Percentiles rank a stretch among this genome's conserved stretches.
Evolutionary conservation across 2,888 invertebrate genomes (phyloP).

Genomic region (Cosmopolites sordidus): DNA sequence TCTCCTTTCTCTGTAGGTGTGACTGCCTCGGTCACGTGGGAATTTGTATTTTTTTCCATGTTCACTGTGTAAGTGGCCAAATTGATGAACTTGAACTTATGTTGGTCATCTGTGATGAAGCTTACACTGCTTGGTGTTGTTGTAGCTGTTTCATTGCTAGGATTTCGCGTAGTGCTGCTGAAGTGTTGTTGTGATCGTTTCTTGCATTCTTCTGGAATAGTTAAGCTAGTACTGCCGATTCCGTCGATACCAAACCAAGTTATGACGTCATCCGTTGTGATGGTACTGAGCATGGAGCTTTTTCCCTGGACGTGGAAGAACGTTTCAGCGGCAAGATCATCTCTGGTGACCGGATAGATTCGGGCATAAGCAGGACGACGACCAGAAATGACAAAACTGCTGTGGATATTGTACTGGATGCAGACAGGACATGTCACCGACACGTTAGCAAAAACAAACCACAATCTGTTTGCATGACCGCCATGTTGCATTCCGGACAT

Average conservation of each 20-base stretch:
- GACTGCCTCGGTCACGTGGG: constrained; percentile 7
- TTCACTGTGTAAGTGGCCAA: constrained; percentile 15
- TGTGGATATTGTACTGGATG: constrained; percentile 57
- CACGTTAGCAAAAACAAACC: constrained; percentile 64
- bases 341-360: constrained; percentile 59
- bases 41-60: neutral
- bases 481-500: constrained; percentile 60
- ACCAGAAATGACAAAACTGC: constrained; percentile 58
- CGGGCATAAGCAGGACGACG: constrained; percentile 61
- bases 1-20: constrained; percentile 1
- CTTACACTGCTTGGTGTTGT: constrained; percentile 26
- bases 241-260: constrained; percentile 64
- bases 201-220: constrained; percentile 23
- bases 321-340: constrained; percentile 60
- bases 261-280: constrained; percentile 62
- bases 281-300: constrained; percentile 58
- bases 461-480: constrained; percentile 57
- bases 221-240: constrained; percentile 37
- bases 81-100: constrained; percentile 16
- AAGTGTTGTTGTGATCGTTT: neutral
- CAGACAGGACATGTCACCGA: constrained; percentile 57
- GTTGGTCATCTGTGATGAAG: constrained; percentile 25
- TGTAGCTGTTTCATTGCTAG: constrained; percentile 1
- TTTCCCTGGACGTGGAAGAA: constrained; percentile 60
- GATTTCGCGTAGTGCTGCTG: too few species aligned